Base-by-base conservation (phyloP, 2,888 invertebrate genomes). In the Hoplodrina ambigua region DNA sequence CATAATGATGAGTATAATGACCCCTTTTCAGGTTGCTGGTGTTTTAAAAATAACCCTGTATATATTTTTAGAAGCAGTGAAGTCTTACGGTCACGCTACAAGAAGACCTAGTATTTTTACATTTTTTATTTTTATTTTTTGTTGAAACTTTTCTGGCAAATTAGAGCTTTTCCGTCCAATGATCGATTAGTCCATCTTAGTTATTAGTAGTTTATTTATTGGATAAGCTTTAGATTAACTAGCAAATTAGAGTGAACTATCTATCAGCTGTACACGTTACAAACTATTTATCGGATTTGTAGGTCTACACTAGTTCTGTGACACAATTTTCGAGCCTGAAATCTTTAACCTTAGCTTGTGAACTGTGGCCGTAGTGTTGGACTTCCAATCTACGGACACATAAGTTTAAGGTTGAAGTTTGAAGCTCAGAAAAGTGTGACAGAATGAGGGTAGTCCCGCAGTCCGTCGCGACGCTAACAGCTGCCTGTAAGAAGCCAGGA, bases 401-500 rank as follows among this genome's bases (percentile, higher is more conserved):
- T 59, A 54, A 53, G 46, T 71, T n/a, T 11, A 11, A 8, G 17
- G 17, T 30, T 54, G 0, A 58, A 33, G 20, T 49, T 49, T 33
- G 11, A 46, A 33, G 11, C 20, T 13, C 13, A 2, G 41, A n/a
- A 57, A 19, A 57, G 11, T 60, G 25, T 63, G 55, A 53, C 50
- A 56, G 59, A 72, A 37, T n/a, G 11, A 46, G n/a, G n/a, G 52
- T 54, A 61, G 49, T 0, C 13, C 4, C 20, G 37, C 25, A 50
- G 33, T n/a, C 41, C 41, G 0, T 1, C 46, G 19, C 57, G 41
- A 19, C 15, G 2, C 1, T 46, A 6, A 62, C 79, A 86, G 78
- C 88, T 81, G 83, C 81, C 93, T 91, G 95, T 93, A 94, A 91
- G 93, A 95, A 95, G 96, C 94, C 92, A 94, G 95, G 96, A 95